These are phyloP conservation scores for Drosophila austrosaltans DNA, from an alignment of 2,888 invertebrate genomes.

Conservation along the genomic window DNA sequence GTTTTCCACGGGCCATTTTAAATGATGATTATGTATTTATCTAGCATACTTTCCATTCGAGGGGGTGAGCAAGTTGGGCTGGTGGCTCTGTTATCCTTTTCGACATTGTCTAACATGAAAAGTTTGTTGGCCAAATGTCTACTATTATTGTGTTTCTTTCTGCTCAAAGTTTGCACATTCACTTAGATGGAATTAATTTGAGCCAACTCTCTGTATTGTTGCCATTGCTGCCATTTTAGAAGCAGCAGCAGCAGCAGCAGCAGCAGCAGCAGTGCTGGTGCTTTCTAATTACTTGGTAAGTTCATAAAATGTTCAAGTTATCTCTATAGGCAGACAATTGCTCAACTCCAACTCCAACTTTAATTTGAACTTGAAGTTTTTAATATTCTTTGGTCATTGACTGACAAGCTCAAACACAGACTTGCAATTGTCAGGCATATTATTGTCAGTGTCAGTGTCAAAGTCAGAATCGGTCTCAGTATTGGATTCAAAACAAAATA, in stretches of 20 bases:
- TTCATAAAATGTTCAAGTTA: slow-evolving; percentile 46
- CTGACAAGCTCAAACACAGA: no score
- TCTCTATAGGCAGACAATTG: slow-evolving; percentile 17
- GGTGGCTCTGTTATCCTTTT: not conserved
- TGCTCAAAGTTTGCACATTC: slow-evolving; percentile 59
- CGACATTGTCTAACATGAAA: slow-evolving; percentile 1
- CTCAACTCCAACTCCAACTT: not conserved
- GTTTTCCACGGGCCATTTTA: slow-evolving; percentile 43
- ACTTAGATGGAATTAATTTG: slow-evolving; percentile 51
- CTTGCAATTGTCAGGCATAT: no score
- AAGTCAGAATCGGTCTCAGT: no score
- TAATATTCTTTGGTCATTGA: no score
- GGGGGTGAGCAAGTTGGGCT: not conserved
- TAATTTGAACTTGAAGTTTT: no score
- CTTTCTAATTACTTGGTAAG: slow-evolving; percentile 58
- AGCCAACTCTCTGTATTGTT: slow-evolving; percentile 29
- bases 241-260: no score
- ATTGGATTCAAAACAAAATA: no score
- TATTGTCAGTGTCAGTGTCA: no score
- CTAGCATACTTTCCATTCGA: slow-evolving; percentile 6
- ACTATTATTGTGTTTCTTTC: slow-evolving; percentile 27
- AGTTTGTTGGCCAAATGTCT: slow-evolving; percentile 20
- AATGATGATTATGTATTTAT: slow-evolving; percentile 16
- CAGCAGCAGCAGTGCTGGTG: slow-evolving; percentile 13
- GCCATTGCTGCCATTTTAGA: slow-evolving; percentile 11